phyloP scores from a whole-genome alignment of 2,888 invertebrate species.

The Eupithecia exiguata region DNA sequence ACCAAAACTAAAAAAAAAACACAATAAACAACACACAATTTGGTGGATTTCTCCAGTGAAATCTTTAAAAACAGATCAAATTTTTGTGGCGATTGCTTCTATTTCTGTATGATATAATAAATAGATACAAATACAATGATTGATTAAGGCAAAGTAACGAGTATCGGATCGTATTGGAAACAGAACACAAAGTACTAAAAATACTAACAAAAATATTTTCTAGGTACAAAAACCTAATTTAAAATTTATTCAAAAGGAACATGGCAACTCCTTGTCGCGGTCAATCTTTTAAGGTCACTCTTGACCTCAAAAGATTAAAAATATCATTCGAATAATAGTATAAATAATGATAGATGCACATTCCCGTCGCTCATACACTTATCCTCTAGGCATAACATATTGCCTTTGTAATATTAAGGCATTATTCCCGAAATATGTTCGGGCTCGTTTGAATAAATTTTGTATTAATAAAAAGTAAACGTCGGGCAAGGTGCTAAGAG shows the following conservation, averaged over 20 bases:
- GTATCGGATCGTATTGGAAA: too few species aligned
- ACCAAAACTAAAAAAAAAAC: too few species aligned
- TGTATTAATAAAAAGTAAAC: constrained; percentile 79
- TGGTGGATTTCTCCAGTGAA: too few species aligned
- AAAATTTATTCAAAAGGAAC: neutral
- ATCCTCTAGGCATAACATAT: constrained; percentile 76
- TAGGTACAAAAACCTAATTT: neutral
- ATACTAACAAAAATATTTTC: neutral
- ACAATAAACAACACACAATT: too few species aligned
- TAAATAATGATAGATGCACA: constrained; percentile 62
- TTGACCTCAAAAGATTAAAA: constrained; percentile 57
- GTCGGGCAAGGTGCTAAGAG: constrained; percentile 81
- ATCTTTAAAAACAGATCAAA: neutral
- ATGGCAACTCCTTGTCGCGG: constrained; percentile 13
- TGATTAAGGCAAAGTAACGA: neutral
- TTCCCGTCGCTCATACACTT: constrained; percentile 57
- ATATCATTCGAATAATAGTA: constrained; percentile 61
- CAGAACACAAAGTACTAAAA: neutral
- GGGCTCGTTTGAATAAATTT: constrained; percentile 78
- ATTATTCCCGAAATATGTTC: constrained; percentile 76
- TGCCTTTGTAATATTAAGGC: constrained; percentile 73
- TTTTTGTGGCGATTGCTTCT: neutral
- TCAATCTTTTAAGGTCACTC: constrained; percentile 36
- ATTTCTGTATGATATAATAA: too few species aligned
- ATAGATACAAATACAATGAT: too few species aligned